phyloP scores from a whole-genome alignment of 2,797 vertebrate genomes.

The Esox lucius region DNA sequence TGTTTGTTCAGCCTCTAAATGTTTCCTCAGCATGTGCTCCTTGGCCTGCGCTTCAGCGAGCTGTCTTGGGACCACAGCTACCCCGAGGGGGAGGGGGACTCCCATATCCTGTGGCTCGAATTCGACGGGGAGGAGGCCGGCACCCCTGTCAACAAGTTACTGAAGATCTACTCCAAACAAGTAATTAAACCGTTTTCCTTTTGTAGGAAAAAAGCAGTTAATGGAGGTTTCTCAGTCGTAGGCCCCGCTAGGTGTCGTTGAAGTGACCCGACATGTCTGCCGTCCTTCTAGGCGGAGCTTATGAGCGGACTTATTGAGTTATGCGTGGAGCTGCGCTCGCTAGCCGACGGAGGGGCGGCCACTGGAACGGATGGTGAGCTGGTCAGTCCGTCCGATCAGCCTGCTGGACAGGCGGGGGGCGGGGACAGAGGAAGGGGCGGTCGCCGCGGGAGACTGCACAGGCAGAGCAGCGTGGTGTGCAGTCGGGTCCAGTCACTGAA shows the following conservation, averaged over 20 bases:
- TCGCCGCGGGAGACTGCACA: slow-evolving; percentile 75
- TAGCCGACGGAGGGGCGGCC: slow-evolving; percentile 49
- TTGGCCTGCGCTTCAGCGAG: slow-evolving; percentile 85
- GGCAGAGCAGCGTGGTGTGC: slow-evolving; percentile 86
- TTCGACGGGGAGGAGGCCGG: slow-evolving; percentile 91
- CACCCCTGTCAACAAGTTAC: slow-evolving; percentile 84
- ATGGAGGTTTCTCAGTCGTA: not conserved
- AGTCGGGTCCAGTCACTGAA: slow-evolving; percentile 84
- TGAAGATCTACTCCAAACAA: slow-evolving; percentile 94
- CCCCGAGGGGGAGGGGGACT: slow-evolving; percentile 81
- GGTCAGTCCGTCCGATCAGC: slow-evolving; percentile 29
- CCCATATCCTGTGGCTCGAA: slow-evolving; percentile 89
- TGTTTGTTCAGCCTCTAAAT: not conserved
- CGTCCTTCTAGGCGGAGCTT: slow-evolving; percentile 80
- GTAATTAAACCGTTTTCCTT: slow-evolving; percentile 52
- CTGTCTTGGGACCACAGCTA: slow-evolving; percentile 94
- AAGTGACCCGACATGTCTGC: not conserved
- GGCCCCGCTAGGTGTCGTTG: not conserved
- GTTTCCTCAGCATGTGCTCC: slow-evolving; percentile 80
- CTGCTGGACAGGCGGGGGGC: slow-evolving; percentile 27
- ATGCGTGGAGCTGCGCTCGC: slow-evolving; percentile 85
- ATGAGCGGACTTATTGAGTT: slow-evolving; percentile 94
- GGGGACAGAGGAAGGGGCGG: slow-evolving; percentile 57
- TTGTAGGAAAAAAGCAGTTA: not conserved
- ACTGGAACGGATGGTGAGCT: slow-evolving; percentile 52